phyloP scores from a whole-genome alignment of 2,797 vertebrate genomes.

The Enteromius treurensis region DNA sequence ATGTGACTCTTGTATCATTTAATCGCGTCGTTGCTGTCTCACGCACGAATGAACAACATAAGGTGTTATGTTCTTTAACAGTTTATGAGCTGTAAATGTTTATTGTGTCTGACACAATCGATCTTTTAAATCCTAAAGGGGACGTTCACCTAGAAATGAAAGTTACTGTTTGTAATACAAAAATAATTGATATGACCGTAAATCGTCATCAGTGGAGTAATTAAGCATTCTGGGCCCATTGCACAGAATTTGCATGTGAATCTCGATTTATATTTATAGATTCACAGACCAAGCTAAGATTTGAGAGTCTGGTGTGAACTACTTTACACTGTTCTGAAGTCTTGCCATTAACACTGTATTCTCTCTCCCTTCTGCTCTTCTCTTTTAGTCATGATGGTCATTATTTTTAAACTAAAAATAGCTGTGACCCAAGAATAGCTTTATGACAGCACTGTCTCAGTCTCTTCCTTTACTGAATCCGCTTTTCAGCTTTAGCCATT shows the following conservation, averaged over 20 bases:
- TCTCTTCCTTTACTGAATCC: slow-evolving; percentile 34
- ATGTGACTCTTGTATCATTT: slow-evolving; percentile 5
- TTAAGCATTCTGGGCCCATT: neutral
- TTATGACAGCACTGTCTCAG: slow-evolving; percentile 32
- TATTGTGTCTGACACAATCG: slow-evolving; percentile 3
- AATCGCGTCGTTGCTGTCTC: slow-evolving; percentile 7
- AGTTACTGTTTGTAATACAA: neutral
- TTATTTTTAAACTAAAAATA: slow-evolving; percentile 52
- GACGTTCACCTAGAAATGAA: neutral
- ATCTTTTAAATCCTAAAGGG: neutral
- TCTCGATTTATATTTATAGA: neutral
- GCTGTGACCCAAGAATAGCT: slow-evolving; percentile 45
- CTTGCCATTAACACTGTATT: neutral
- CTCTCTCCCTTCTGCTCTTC: neutral
- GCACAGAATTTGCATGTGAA: neutral
- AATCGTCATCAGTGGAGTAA: neutral
- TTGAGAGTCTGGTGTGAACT: neutral
- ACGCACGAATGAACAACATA: neutral
- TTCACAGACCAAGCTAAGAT: neutral
- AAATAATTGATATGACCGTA: neutral
- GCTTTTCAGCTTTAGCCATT: slow-evolving; percentile 16
- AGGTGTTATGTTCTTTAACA: neutral
- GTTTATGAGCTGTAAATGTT: slow-evolving; percentile 12
- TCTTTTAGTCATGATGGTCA: slow-evolving; percentile 32
- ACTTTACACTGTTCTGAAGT: neutral